Evolutionary conservation across 2,113 vertebrate species (phyloP), one percentile per base, ranked within the genome.

Genomic region (Solea senegalensis): DNA sequence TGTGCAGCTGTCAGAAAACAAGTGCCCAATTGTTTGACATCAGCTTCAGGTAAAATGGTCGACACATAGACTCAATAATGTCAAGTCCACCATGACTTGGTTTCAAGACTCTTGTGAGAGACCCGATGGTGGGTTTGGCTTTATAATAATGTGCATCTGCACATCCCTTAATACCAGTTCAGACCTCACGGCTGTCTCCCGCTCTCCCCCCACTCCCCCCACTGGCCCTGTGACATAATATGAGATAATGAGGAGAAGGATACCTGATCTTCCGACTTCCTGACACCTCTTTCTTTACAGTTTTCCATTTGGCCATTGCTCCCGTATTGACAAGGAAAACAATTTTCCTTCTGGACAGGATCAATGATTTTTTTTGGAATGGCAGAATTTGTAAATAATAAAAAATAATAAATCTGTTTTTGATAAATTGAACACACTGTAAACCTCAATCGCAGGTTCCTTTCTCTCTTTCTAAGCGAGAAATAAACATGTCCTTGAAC

Each of bases 161-260:
- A 64, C 44, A 61, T 65, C 72, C 49, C 41, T 75, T 46, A 49
- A 10, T 72, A 69, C 71, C 87, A 78, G 69, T 62, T 76, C 34
- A 68, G 74, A 61, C 49, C 60, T 65, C 54, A 12, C 4, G 28
- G 52, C 59, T 67, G 60, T 50, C 55, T 49, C 53, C 59, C 41
- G 16, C 48, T 21, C 27, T 44, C 15, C 13, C 53, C 51, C 49
- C 60, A 21, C 54, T 48, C 34, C 68, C 65, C 70, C 77, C 62
- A 62, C 74, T 70, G 69, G 60, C 76, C 74, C 49, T 43, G 55
- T 84, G 82, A 88, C 81, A 80, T 89, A 78, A 87, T 81, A 61
- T 72, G 86, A 86, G 81, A 72, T 89, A 87, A 86, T 80, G 84
- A 89, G 79, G 79, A 43, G 44, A 50, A 68, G 54, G 68, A 81